A percentile compares a stretch with the other conserved stretches of the same genome.
These are phyloP conservation scores for Mimumesa dahlbomi DNA, from an alignment of 2,888 invertebrate species.

Conservation along the genomic window DNA sequence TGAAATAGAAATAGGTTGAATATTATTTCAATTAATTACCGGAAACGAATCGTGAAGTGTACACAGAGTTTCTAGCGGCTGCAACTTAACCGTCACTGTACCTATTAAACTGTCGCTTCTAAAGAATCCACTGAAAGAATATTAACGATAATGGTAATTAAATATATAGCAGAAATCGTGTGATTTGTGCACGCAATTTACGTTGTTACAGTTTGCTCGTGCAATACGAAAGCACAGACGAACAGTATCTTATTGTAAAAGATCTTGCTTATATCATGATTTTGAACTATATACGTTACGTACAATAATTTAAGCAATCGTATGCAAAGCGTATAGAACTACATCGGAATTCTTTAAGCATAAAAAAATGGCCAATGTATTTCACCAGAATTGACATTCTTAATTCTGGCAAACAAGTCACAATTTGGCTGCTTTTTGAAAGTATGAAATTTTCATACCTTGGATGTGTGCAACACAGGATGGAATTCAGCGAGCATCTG, in stretches of 20 bases:
- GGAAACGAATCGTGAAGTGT: constrained; percentile 95
- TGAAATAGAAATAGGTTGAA: not conserved
- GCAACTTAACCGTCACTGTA: constrained; percentile 90
- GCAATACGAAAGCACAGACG: constrained; percentile 32
- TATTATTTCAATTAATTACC: constrained; percentile 83
- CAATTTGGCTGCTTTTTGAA: constrained; percentile 33
- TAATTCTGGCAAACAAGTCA: too few relatives aligned
- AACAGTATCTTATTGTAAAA: too few relatives aligned
- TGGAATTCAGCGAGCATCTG: constrained; percentile 79
- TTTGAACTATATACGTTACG: not conserved
- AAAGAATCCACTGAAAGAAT: constrained; percentile 93
- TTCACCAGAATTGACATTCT: too few relatives aligned
- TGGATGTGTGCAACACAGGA: constrained; percentile 80
- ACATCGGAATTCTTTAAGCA: too few relatives aligned
- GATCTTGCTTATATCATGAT: too few relatives aligned
- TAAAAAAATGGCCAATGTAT: too few relatives aligned
- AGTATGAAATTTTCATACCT: constrained; percentile 75
- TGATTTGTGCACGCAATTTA: constrained; percentile 26
- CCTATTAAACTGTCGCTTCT: constrained; percentile 93
- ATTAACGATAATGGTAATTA: not conserved
- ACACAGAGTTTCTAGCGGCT: constrained; percentile 93
- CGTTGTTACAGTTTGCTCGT: constrained; percentile 71
- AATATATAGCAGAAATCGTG: not conserved
- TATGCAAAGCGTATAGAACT: not conserved
- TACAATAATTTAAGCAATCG: not conserved